These are phyloP conservation scores for Tricholauxania praeusta DNA, from an alignment of 2,888 invertebrate genomes.

Conservation along the genomic window DNA sequence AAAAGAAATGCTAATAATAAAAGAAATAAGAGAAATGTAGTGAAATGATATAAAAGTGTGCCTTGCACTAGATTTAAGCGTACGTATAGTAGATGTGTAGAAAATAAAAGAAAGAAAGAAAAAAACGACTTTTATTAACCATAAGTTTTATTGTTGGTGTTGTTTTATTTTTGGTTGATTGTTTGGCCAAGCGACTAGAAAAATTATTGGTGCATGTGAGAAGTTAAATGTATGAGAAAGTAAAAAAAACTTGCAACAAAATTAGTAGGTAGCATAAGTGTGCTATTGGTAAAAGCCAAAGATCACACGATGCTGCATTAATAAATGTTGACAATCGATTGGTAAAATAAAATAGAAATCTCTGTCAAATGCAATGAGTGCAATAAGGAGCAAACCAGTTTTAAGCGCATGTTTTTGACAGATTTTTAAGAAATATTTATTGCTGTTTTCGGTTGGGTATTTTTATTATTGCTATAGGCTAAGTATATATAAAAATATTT, in stretches of 20 bases:
- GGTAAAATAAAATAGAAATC: too few relatives aligned
- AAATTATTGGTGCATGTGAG: constrained; percentile 32
- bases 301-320: too few relatives aligned
- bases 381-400: too few relatives aligned
- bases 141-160: not conserved
- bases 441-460: too few relatives aligned
- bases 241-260: not conserved
- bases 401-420: too few relatives aligned
- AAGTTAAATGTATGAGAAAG: not conserved
- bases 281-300: too few relatives aligned
- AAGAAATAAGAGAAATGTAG: constrained; percentile 2
- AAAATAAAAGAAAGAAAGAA: not conserved
- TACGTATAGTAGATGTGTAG: not conserved
- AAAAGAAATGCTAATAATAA: constrained; percentile 13
- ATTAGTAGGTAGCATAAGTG: not conserved
- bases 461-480: too few relatives aligned
- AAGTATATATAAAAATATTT: too few relatives aligned
- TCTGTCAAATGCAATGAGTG: too few relatives aligned
- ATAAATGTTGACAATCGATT: too few relatives aligned
- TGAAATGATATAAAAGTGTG: constrained; percentile 31
- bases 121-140: constrained; percentile 5
- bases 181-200: not conserved
- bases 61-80: constrained; percentile 24
- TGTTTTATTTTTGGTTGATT: not conserved
- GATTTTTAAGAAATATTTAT: too few relatives aligned